Base-by-base conservation (phyloP, 2,888 invertebrate species). In the Thyatira batis region DNA sequence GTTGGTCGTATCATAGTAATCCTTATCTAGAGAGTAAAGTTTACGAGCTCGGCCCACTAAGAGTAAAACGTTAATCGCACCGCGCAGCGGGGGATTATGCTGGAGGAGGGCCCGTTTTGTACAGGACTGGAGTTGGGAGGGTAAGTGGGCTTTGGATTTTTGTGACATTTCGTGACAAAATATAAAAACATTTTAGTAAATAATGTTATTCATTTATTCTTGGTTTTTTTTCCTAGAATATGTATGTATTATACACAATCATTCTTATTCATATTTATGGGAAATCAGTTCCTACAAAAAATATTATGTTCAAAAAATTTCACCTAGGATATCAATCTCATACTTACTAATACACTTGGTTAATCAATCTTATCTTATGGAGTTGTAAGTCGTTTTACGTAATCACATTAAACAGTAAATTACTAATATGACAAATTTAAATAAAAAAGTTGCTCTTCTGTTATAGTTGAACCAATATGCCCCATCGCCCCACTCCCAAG, bases 11-110 rank as follows among this genome's bases (percentile, higher is more conserved):
- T 70, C 65, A 57, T 61, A 73, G 73, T 80, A 79, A 80, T 75
- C 76, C 78, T 78, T 80, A 80, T 79, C 82, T 68, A 66, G 62
- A 53, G 55, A 71, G 73, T 67, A 69, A 76, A 79, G 71, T 78
- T 80, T 77, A 81, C 69, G 71, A 68, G n/a, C 17, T 64, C 68
- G 58, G 20, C 46, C 60, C 55, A 52, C 54, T 73, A 72, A 60
- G 61, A 74, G 76, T 73, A 71, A 76, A 76, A 78, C 78, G 78
- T 73, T 81, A 79, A 81, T 78, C 78, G 74, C 61, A 57, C 58
- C 65, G 62, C 72, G 71, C 67, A 55, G 60, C 60, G 58, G 57
- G 64, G 68, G 77, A 73, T 73, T 72, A 76, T 63, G 54, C 46
- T 57, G 55, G 46, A 58, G 57, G 55, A 55, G 51, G 52, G 54